phyloP scores from a whole-genome alignment of 2,888 invertebrate genomes.

The Argyresthia goedartella region DNA sequence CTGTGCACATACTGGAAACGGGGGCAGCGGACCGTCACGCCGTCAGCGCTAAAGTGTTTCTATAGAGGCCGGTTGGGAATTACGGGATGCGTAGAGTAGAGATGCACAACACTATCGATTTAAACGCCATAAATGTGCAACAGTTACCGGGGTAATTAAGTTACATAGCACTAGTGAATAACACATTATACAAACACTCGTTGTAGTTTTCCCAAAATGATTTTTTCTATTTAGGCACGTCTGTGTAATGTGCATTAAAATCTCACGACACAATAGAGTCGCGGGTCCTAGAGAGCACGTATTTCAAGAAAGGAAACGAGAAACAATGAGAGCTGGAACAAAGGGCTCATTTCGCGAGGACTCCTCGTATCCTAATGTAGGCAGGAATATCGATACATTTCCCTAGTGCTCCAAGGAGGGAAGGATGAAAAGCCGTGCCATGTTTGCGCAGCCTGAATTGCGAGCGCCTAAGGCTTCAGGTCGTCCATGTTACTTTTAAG shows the following conservation, averaged over 20 bases:
- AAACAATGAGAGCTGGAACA: conserved; percentile 33
- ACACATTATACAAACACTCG: too few species aligned
- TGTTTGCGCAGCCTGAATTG: conserved; percentile 41
- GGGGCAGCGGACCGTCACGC: conserved; percentile 22
- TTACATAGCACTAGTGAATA: too few species aligned
- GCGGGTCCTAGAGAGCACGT: background rate
- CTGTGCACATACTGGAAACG: conserved; percentile 22
- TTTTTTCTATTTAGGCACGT: too few species aligned
- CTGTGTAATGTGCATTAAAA: background rate
- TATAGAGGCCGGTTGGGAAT: conserved; percentile 2
- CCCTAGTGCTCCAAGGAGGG: conserved; percentile 4
- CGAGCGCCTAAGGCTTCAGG: conserved; percentile 31
- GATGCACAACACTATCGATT: background rate
- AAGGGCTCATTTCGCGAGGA: conserved; percentile 39
- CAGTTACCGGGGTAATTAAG: background rate
- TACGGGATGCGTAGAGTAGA: background rate
- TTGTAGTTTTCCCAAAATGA: too few species aligned
- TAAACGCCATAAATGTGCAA: background rate
- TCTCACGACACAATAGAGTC: background rate
- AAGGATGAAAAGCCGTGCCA: conserved; percentile 11
- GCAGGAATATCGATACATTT: conserved; percentile 35
- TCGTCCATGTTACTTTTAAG: conserved; percentile 16
- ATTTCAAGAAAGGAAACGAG: conserved; percentile 15
- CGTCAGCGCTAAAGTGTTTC: conserved; percentile 7
- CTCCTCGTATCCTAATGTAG: conserved; percentile 13